A percentile compares a stretch with the other conserved stretches of the same genome.
These are phyloP conservation scores for Lepidurus packardi DNA, from an alignment of 1,140 invertebrate species.

Conservation along the genomic window DNA sequence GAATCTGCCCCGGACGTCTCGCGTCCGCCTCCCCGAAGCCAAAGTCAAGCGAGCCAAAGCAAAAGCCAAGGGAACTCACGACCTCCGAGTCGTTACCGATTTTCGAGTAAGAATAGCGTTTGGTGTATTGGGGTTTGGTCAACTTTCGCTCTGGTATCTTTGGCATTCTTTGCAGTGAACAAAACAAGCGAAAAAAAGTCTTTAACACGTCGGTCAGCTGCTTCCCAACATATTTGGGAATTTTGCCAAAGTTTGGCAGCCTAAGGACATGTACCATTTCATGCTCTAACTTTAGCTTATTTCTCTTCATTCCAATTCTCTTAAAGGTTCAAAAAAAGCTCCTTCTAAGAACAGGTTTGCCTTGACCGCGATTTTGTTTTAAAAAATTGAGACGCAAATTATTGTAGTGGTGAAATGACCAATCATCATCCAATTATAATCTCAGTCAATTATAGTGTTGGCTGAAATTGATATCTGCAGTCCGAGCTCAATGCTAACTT, in stretches of 20 bases:
- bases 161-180: not conserved
- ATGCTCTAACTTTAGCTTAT: slow-evolving; percentile 12
- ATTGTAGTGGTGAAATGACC: not conserved
- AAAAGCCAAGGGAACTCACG: not conserved
- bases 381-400: not conserved
- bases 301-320: not conserved
- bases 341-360: not conserved
- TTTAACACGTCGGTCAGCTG: slow-evolving; percentile 12
- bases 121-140: not conserved
- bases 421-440: too few species aligned
- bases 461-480: too few species aligned
- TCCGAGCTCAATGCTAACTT: too few species aligned
- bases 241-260: not conserved
- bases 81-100: slow-evolving; percentile 11
- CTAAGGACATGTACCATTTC: slow-evolving; percentile 2
- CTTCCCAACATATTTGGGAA: not conserved
- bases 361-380: not conserved
- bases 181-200: slow-evolving; percentile 2
- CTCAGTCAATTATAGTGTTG: too few species aligned
- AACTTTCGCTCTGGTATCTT: not conserved
- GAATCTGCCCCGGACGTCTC: slow-evolving; percentile 12
- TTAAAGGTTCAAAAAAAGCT: not conserved
- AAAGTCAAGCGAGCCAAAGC: slow-evolving; percentile 20
- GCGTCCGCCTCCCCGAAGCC: slow-evolving; percentile 23
- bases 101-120: not conserved